A percentile compares a stretch with the other conserved stretches of the same genome.
Evolutionary conservation across 2,113 vertebrate species (phyloP).

Genomic region (Halcyon senegalensis): DNA sequence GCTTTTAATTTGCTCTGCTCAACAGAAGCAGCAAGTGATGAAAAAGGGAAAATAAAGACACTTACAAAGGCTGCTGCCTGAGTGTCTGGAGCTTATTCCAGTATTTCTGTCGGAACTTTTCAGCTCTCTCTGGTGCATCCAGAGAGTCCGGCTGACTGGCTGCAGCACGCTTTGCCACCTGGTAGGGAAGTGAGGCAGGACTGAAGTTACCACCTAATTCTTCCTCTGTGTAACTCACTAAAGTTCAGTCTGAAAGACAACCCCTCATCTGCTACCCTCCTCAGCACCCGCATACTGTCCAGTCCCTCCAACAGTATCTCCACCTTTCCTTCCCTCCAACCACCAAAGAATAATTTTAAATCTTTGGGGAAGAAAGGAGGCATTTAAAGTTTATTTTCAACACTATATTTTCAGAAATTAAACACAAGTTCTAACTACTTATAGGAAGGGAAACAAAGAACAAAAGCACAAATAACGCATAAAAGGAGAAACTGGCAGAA

Average conservation of each 20-base stretch:
- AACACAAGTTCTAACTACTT: neutral
- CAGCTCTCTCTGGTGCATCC: conserved; percentile 84
- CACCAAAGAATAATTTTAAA: neutral
- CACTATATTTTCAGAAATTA: neutral
- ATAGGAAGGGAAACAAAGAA: neutral
- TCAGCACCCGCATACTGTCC: neutral
- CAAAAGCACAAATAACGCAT: too few species aligned
- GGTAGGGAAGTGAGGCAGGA: neutral
- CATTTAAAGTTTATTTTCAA: neutral
- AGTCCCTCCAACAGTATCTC: neutral
- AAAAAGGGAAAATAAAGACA: neutral
- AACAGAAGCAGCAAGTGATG: neutral
- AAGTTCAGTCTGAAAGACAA: neutral
- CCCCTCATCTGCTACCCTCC: neutral
- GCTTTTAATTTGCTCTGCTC: neutral
- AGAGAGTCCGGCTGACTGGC: conserved; percentile 89
- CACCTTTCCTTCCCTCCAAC: neutral
- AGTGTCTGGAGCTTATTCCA: conserved; percentile 93
- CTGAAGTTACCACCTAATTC: neutral
- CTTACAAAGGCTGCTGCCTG: conserved; percentile 95
- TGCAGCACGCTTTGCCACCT: conserved; percentile 95
- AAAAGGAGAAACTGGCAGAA: neutral
- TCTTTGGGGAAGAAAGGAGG: too few species aligned
- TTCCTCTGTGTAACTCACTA: neutral
- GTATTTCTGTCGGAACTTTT: conserved; percentile 97